phyloP scores from a whole-genome alignment of 1,140 invertebrate genomes.

The Plodia interpunctella region DNA sequence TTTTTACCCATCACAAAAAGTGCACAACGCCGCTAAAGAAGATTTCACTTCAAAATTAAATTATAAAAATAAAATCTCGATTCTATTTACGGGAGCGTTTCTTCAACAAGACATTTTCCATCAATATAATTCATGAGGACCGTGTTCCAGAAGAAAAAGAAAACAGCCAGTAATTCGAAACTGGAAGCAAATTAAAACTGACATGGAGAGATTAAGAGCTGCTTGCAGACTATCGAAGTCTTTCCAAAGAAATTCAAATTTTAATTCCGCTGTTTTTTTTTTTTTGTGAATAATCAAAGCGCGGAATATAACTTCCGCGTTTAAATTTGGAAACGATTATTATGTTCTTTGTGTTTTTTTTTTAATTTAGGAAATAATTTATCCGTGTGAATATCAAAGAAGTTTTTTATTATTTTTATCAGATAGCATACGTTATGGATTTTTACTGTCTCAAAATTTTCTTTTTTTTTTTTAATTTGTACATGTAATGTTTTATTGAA shows the following conservation, averaged over 20 bases:
- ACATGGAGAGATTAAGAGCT: slow-evolving; percentile 72
- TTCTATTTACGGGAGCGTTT: not conserved
- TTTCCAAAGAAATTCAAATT: not conserved
- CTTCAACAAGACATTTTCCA: not conserved
- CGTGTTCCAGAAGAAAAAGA: slow-evolving; percentile 30
- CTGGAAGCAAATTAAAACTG: slow-evolving; percentile 68
- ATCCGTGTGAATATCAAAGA: too few relatives aligned
- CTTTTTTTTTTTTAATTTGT: too few relatives aligned
- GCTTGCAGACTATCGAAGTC: slow-evolving; percentile 10
- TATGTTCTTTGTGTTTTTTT: not conserved
- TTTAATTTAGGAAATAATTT: too few relatives aligned
- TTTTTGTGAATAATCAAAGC: slow-evolving; percentile 5
- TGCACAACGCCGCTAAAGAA: too few relatives aligned
- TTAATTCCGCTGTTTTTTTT: not conserved
- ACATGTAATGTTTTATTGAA: too few relatives aligned
- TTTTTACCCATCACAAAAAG: too few relatives aligned
- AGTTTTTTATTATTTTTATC: too few relatives aligned
- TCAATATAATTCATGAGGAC: not conserved
- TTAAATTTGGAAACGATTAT: not conserved
- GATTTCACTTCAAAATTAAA: too few relatives aligned
- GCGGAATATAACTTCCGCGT: not conserved
- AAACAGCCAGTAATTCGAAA: slow-evolving; percentile 63
- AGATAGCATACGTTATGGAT: too few relatives aligned
- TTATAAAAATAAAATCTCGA: too few relatives aligned
- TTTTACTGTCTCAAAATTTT: too few relatives aligned